phyloP scores from a whole-genome alignment of 2,113 vertebrate genomes.

The Lepisosteus osseus region DNA sequence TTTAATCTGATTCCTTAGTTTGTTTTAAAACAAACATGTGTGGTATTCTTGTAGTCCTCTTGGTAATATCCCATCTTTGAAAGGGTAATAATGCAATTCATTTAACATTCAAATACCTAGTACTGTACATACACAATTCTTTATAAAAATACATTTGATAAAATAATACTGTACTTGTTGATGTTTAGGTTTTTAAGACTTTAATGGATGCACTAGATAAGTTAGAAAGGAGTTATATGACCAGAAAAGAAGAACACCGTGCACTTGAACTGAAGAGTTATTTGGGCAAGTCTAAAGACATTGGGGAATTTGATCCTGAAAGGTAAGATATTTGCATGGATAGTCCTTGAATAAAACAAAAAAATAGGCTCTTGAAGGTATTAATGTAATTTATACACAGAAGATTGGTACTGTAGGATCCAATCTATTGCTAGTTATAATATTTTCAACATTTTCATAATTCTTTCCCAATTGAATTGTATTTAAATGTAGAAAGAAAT shows the following conservation, averaged over 20 bases:
- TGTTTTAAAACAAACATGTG: background rate
- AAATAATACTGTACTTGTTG: conserved; percentile 5
- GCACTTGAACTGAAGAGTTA: conserved; percentile 72
- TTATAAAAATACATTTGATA: background rate
- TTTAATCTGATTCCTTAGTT: no score
- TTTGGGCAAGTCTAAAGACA: conserved; percentile 54
- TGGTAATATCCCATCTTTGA: background rate
- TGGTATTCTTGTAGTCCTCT: background rate
- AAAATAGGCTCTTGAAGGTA: no score
- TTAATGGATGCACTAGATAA: conserved; percentile 73
- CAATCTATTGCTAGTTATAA: no score
- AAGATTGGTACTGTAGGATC: no score
- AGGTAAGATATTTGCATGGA: conserved; percentile 59
- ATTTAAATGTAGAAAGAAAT: background rate
- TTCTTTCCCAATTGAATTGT: background rate
- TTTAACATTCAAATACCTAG: no score
- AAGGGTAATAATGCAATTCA: no score
- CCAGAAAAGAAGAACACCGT: conserved; percentile 71
- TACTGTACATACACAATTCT: background rate
- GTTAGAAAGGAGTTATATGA: conserved; percentile 78
- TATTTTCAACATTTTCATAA: no score
- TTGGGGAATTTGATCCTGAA: conserved; percentile 76
- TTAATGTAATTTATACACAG: no score
- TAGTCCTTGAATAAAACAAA: no score
- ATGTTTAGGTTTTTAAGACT: conserved; percentile 68